Conservation (phyloP, 2,113 vertebrate genomes). For the Notothenia rossii region DNA sequence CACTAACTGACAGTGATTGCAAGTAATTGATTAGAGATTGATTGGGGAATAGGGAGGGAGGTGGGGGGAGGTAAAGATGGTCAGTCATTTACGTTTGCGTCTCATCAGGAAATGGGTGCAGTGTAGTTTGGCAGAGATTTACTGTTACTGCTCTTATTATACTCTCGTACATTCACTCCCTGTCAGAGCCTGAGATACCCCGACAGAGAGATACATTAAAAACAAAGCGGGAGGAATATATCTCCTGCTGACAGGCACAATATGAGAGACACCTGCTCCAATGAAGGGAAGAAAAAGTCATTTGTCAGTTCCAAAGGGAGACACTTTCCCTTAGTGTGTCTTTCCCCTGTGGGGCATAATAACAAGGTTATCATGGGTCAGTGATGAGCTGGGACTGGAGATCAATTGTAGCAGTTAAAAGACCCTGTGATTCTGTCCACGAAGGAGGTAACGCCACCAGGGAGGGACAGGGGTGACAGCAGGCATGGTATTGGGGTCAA, state of each 20-base stretch:
- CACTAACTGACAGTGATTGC: constrained; percentile 39
- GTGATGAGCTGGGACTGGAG: constrained; percentile 49
- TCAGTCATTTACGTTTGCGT: constrained; percentile 59
- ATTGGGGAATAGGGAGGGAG: constrained; percentile 38
- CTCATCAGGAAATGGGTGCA: constrained; percentile 63
- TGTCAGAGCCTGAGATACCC: constrained; percentile 54
- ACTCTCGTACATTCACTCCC: constrained; percentile 46
- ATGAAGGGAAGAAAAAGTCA: constrained; percentile 25
- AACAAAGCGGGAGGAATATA: constrained; percentile 56
- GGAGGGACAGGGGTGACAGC: constrained; percentile 9
- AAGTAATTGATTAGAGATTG: constrained; percentile 66
- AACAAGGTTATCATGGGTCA: constrained; percentile 71
- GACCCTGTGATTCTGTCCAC: constrained; percentile 8
- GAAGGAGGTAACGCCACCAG: constrained; percentile 10
- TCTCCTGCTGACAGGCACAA: constrained; percentile 51
- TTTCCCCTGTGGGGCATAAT: constrained; percentile 36
- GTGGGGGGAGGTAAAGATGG: constrained; percentile 6
- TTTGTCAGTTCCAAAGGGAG: constrained; percentile 37
- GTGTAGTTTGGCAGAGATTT: constrained; percentile 61
- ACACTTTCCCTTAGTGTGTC: constrained; percentile 33
- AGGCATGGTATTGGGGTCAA: constrained; percentile 45
- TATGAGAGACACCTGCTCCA: constrained; percentile 65
- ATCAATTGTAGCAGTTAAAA: constrained; percentile 54
- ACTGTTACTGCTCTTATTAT: constrained; percentile 52
- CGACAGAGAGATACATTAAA: constrained; percentile 56